phyloP scores from a whole-genome alignment of 2,888 invertebrate species.

The Anoplius nigerrimus region DNA sequence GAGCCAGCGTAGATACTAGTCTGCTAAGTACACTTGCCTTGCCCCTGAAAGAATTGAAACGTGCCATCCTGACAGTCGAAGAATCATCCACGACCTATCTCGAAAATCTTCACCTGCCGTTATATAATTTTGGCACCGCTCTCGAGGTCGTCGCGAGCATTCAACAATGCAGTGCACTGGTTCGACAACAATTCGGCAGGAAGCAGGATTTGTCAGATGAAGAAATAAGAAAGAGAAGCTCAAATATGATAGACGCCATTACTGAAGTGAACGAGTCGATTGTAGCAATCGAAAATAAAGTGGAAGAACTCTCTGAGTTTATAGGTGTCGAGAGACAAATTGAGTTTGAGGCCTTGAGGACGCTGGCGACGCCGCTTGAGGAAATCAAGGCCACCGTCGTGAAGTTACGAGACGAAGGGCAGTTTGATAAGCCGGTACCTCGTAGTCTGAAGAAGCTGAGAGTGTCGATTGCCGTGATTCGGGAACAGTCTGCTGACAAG shows the following conservation, averaged over 20 bases:
- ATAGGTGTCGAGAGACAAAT: conserved; percentile 39
- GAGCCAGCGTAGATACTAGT: conserved; percentile 28
- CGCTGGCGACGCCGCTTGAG: conserved; percentile 36
- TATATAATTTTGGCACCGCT: conserved; percentile 39
- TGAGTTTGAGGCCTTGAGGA: conserved; percentile 42
- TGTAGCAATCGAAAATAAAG: conserved; percentile 39
- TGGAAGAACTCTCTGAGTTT: conserved; percentile 36
- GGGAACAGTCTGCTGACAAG: conserved; percentile 55
- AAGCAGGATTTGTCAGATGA: conserved; percentile 13
- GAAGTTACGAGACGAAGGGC: conserved; percentile 17
- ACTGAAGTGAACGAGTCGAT: conserved; percentile 39
- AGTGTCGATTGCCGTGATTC: conserved; percentile 58
- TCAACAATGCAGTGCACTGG: conserved; percentile 5
- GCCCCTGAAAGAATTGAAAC: conserved; percentile 47
- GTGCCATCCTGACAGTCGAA: conserved; percentile 47
- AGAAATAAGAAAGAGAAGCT: conserved; percentile 28
- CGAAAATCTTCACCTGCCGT: conserved; percentile 45
- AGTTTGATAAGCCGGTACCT: conserved; percentile 38
- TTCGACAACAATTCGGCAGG: background rate
- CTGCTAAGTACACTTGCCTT: conserved; percentile 32
- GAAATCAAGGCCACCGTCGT: conserved; percentile 38
- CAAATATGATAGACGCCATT: conserved; percentile 26
- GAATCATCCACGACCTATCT: conserved; percentile 45
- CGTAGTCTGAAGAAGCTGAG: conserved; percentile 59
- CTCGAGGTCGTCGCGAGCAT: conserved; percentile 29